Evolutionary conservation across 2,113 vertebrate genomes (phyloP).

Genomic region (Nothoprocta pentlandii): DNA sequence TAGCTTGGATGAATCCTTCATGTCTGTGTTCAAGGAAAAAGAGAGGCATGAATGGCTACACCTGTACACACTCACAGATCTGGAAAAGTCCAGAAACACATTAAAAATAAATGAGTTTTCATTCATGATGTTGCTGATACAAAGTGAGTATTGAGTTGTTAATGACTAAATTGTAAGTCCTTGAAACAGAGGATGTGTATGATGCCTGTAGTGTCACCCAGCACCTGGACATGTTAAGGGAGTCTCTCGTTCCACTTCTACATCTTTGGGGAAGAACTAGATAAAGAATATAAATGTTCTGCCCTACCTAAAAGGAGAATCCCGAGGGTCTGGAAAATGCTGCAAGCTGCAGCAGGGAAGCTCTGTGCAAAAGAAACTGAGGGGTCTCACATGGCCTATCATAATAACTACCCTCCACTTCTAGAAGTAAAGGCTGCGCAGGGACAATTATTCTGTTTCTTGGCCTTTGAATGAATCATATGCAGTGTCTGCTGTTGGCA

Average conservation of each 20-base stretch:
- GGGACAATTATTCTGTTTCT: neutral
- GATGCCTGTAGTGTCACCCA: neutral
- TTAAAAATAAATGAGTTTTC: neutral
- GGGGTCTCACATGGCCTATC: accelerated
- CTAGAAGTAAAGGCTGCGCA: neutral
- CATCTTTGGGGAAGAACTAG: neutral
- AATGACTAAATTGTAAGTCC: neutral
- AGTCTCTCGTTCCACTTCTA: neutral
- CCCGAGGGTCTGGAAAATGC: accelerated
- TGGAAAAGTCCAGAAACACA: neutral
- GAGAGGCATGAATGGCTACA: neutral
- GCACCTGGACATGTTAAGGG: neutral
- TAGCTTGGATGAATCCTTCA: neutral
- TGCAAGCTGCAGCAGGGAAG: neutral
- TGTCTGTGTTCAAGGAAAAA: neutral
- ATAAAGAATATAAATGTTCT: neutral
- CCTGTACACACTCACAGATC: neutral
- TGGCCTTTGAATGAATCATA: neutral
- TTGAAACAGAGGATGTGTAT: neutral
- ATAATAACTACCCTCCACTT: neutral
- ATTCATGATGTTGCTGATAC: neutral
- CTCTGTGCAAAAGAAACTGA: neutral
- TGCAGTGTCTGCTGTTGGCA: neutral
- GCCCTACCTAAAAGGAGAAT: neutral
- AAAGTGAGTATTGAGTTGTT: neutral